Conservation (phyloP, 2,113 vertebrate species). For the Bothrops jararaca region DNA sequence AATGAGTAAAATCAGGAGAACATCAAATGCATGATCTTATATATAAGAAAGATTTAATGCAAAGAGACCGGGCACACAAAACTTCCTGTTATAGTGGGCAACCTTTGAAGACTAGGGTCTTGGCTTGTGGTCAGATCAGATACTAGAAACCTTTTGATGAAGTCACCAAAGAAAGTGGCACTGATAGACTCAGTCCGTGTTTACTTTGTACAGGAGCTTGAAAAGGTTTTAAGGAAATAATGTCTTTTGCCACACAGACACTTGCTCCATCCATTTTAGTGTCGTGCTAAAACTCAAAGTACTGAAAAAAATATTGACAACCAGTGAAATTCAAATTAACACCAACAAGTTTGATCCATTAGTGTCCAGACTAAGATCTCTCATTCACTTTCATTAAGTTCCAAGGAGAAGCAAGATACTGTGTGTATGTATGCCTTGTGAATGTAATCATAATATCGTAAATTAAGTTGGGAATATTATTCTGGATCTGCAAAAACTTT, state of each 20-base stretch:
- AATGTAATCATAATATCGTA: neutral
- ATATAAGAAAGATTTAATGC: neutral
- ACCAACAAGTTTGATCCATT: neutral
- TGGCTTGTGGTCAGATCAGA: neutral
- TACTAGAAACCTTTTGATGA: neutral
- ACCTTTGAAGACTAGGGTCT: neutral
- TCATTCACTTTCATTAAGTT: neutral
- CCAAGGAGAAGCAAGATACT: neutral
- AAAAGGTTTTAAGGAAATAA: neutral
- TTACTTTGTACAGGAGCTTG: neutral
- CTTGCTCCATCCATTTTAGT: neutral
- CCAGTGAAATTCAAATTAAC: neutral
- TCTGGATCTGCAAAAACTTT: neutral
- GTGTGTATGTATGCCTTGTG: neutral
- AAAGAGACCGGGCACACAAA: neutral
- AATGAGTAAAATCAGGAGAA: neutral
- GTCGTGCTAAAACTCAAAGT: neutral
- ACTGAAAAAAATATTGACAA: neutral
- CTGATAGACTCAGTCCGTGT: neutral
- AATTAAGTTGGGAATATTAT: constrained; percentile 1
- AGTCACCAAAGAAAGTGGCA: neutral
- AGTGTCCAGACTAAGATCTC: neutral
- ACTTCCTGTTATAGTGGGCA: neutral
- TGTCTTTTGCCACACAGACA: neutral
- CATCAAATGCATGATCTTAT: neutral